Evolutionary conservation across 2,888 invertebrate species (phyloP).

Genomic region (Stenichneumon culpator): DNA sequence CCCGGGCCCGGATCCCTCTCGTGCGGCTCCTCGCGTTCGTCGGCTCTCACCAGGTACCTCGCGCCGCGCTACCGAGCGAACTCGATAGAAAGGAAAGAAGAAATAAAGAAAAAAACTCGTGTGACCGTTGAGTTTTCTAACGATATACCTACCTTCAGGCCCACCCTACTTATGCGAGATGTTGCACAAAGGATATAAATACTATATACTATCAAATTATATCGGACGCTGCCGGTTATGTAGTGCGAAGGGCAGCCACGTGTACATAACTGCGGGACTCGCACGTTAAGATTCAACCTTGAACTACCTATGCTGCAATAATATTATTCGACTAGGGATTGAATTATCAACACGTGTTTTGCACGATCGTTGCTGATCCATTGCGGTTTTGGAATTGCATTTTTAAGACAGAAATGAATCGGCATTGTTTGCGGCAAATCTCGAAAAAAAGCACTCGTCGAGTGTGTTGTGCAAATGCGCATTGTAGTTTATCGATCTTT

Average conservation of each 20-base stretch:
- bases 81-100: conserved; percentile 36
- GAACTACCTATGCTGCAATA: conserved; percentile 25
- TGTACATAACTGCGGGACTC: conserved; percentile 11
- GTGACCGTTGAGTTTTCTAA: conserved; percentile 68
- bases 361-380: no score
- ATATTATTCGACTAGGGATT: conserved; percentile 32
- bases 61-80: conserved; percentile 41
- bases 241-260: conserved; percentile 28
- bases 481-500: conserved; percentile 28
- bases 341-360: conserved; percentile 10
- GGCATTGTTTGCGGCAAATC: conserved; percentile 14
- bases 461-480: not conserved
- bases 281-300: conserved; percentile 17
- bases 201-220: conserved; percentile 60
- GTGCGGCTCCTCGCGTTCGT: conserved; percentile 4
- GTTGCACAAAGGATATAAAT: conserved; percentile 63
- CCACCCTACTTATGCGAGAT: conserved; percentile 63
- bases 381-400: not conserved
- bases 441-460: conserved; percentile 20
- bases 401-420: not conserved
- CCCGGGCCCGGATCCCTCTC: conserved; percentile 9
- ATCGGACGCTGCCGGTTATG: conserved; percentile 25
- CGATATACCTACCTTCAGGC: conserved; percentile 44
- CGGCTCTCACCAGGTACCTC: conserved; percentile 47
- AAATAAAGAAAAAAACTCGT: conserved; percentile 53